Conservation (phyloP, 2,888 invertebrate species). For the Pyralis farinalis region DNA sequence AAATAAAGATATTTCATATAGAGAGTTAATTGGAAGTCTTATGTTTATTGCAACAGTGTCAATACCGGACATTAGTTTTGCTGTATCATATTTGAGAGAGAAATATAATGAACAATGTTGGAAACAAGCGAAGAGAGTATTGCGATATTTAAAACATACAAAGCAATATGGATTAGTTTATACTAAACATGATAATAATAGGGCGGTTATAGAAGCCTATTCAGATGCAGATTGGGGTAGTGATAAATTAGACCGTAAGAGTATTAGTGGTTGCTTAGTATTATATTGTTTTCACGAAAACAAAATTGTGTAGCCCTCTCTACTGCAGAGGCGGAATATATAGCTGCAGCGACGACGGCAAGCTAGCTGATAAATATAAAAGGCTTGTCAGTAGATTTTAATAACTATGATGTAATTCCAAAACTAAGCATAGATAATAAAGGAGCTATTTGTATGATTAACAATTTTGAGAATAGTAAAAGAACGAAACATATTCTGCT, state of each 20-base stretch:
- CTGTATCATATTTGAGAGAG: not conserved
- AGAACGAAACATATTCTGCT: too few species aligned
- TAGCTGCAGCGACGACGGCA: too few species aligned
- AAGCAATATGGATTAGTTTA: not conserved
- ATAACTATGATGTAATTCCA: too few species aligned
- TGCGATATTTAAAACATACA: not conserved
- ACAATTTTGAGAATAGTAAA: too few species aligned
- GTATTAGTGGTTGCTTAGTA: not conserved
- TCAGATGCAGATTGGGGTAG: not conserved
- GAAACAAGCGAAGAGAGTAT: not conserved
- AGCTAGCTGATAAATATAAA: too few species aligned
- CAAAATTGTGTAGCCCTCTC: too few species aligned
- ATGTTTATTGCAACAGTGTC: not conserved
- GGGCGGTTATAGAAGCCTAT: not conserved
- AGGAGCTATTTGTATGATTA: too few species aligned
- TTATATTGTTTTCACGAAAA: too few species aligned
- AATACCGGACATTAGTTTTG: not conserved
- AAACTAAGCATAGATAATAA: too few species aligned
- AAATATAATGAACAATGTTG: not conserved
- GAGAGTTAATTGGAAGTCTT: conserved; percentile 8
- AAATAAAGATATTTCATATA: conserved; percentile 6
- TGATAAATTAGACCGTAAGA: not conserved
- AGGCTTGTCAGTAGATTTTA: too few species aligned
- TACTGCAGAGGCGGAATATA: too few species aligned
- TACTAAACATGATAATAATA: not conserved